phyloP scores from a whole-genome alignment of 2,113 vertebrate genomes.

The Myotis brandtii region DNA sequence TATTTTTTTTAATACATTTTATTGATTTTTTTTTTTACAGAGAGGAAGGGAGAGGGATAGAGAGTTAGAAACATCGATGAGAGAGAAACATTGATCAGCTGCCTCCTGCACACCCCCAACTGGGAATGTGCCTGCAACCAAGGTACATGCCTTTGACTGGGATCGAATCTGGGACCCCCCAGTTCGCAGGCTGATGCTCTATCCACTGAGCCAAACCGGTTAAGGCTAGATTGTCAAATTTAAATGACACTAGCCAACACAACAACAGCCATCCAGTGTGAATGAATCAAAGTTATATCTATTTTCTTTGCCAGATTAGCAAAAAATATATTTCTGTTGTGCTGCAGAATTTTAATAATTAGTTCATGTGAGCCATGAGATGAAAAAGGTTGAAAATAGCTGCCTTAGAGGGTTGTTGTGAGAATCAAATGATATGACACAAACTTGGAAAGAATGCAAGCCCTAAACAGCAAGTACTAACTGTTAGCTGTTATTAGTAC shows the following conservation, averaged over 20 bases:
- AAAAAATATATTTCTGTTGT: background rate
- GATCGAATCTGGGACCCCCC: too few species aligned
- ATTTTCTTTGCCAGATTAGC: background rate
- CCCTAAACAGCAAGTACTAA: background rate
- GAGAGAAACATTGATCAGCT: too few species aligned
- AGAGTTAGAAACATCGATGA: too few species aligned
- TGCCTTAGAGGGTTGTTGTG: background rate
- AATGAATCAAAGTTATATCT: background rate
- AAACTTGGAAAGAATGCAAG: background rate
- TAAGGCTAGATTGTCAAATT: background rate
- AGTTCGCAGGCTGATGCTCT: too few species aligned
- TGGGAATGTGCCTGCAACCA: too few species aligned
- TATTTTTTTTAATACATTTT: too few species aligned
- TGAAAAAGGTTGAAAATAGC: background rate
- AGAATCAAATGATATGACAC: background rate
- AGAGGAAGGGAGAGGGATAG: too few species aligned
- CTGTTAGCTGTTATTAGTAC: background rate
- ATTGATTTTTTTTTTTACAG: too few species aligned
- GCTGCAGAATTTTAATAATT: background rate
- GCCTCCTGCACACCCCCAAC: too few species aligned
- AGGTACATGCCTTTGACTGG: too few species aligned
- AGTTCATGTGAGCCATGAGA: background rate
- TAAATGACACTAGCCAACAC: background rate
- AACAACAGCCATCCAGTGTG: background rate
- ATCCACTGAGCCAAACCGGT: too few species aligned